These are phyloP conservation scores for Zaprionus davidi DNA, from an alignment of 1,140 invertebrate species.

Conservation along the genomic window DNA sequence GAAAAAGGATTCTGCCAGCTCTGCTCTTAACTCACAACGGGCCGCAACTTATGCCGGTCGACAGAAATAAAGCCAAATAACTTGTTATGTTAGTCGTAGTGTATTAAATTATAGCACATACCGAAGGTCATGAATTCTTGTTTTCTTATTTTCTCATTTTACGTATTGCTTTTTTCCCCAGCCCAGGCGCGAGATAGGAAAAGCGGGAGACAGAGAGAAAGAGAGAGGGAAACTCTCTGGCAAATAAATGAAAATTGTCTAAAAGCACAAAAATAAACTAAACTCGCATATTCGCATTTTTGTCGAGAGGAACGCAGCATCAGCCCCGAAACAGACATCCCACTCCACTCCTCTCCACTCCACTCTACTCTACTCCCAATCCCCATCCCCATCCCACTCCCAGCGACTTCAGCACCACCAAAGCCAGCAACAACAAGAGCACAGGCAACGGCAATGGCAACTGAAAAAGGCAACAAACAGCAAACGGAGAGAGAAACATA, in stretches of 20 bases:
- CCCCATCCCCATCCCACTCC: slow-evolving; percentile 9
- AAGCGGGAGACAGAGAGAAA: not conserved
- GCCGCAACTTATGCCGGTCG: slow-evolving; percentile 6
- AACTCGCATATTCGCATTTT: slow-evolving; percentile 83
- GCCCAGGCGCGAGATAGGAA: slow-evolving; percentile 9
- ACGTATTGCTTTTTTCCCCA: slow-evolving; percentile 68
- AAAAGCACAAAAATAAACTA: slow-evolving; percentile 83
- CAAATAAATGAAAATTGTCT: slow-evolving; percentile 82
- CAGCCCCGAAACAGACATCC: slow-evolving; percentile 51
- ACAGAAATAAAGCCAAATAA: slow-evolving; percentile 46
- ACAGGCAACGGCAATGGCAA: slow-evolving; percentile 63
- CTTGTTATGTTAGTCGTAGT: slow-evolving; percentile 59
- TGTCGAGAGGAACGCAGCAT: slow-evolving; percentile 66
- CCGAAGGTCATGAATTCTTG: slow-evolving; percentile 81
- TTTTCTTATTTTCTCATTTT: slow-evolving; percentile 72
- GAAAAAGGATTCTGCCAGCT: not conserved
- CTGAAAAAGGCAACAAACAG: slow-evolving; percentile 69
- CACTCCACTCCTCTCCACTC: no score
- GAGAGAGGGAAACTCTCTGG: slow-evolving; percentile 46
- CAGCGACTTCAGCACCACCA: slow-evolving; percentile 48
- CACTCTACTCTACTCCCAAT: not conserved
- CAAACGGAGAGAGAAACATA: slow-evolving; percentile 28
- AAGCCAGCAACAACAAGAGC: slow-evolving; percentile 60
- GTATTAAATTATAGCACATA: slow-evolving; percentile 81
- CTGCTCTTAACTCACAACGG: not conserved